These are phyloP conservation scores for Callopanchax toddi DNA, from an alignment of 2,113 vertebrate genomes.

Conservation along the genomic window DNA sequence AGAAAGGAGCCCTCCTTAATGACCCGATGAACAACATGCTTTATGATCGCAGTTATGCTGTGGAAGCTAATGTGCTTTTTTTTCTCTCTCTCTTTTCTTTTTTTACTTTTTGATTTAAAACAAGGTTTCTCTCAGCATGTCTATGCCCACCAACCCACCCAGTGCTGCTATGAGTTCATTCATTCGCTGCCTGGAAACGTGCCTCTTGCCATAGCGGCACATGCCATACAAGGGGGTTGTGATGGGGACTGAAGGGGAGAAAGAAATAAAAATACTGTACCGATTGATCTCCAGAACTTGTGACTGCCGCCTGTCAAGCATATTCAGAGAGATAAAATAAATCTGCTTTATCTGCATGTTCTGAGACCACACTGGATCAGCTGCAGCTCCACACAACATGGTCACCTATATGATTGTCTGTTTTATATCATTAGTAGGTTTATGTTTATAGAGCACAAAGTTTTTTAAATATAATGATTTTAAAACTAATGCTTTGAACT, in stretches of 20 bases:
- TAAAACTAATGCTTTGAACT: too few relatives aligned
- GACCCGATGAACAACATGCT: slow-evolving; percentile 79
- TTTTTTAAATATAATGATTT: slow-evolving; percentile 17
- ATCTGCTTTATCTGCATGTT: slow-evolving; percentile 80
- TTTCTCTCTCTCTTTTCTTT: not conserved
- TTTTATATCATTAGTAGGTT: too few relatives aligned
- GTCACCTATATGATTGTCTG: slow-evolving; percentile 32
- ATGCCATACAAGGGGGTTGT: slow-evolving; percentile 82
- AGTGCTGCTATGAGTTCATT: slow-evolving; percentile 45
- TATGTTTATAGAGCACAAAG: too few relatives aligned
- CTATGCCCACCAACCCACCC: slow-evolving; percentile 61
- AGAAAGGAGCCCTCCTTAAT: slow-evolving; percentile 68
- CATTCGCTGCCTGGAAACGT: slow-evolving; percentile 64
- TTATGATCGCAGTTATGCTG: slow-evolving; percentile 74
- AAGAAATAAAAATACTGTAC: slow-evolving; percentile 86
- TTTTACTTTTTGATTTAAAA: not conserved
- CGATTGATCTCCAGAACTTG: slow-evolving; percentile 88
- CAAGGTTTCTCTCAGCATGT: slow-evolving; percentile 38
- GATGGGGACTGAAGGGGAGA: slow-evolving; percentile 81
- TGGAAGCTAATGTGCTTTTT: slow-evolving; percentile 66
- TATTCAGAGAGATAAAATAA: slow-evolving; percentile 86
- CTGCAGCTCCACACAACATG: slow-evolving; percentile 72
- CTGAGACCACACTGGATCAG: slow-evolving; percentile 73
- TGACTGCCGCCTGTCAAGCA: slow-evolving; percentile 88
- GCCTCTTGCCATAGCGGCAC: slow-evolving; percentile 76